Evolutionary conservation across 1,140 invertebrate species (phyloP), one percentile per base, ranked within the genome.

Genomic region (Elysia chlorotica): DNA sequence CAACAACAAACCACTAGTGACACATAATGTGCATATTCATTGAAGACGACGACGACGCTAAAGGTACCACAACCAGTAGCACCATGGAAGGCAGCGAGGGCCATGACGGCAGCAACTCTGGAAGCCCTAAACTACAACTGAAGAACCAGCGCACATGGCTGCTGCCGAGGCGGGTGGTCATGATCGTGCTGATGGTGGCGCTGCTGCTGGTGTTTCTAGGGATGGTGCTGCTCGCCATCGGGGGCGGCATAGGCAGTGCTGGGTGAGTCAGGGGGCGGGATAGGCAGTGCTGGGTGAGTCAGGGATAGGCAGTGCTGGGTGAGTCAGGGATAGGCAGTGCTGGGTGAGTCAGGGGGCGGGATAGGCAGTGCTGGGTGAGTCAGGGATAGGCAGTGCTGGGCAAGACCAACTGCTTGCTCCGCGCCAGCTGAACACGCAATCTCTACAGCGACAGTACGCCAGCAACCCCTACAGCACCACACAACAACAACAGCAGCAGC

Each of bases 91-190:
- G 41, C 30, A 63, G 59, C 37, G 21, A 63, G 35, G 25, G 2
- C 48, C 53, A 69, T 48, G 30, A 35, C 33, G 25, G 68, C 14
- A n/a, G 31, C 19, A 17, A 21, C 21, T 4, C 5, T 19, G 68
- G 68, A 31, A 28, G 33, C 6, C 3, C 68, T 3, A 71, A 62
- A 36, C 57, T 72, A 56, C 70, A 71, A 28, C 68, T 71, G 54
- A 41, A 65, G 41, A 65, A 48, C 33, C 65, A 76, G 65, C 77
- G 74, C 37, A 65, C 67, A 33, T 78, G 77, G 77, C 54, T 78
- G 23, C 21, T 78, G 25, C 74, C 74, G 21, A 14, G 31, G 35
- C 38, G 72, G 54, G 69, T 71, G 10, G 62, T 78, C 61, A 65
- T 76, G 63, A 63, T 48, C 35, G 53, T 78, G 33, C 59, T 78